Base-by-base conservation (phyloP, 1,140 invertebrate genomes). In the Melanaphis sacchari region DNA sequence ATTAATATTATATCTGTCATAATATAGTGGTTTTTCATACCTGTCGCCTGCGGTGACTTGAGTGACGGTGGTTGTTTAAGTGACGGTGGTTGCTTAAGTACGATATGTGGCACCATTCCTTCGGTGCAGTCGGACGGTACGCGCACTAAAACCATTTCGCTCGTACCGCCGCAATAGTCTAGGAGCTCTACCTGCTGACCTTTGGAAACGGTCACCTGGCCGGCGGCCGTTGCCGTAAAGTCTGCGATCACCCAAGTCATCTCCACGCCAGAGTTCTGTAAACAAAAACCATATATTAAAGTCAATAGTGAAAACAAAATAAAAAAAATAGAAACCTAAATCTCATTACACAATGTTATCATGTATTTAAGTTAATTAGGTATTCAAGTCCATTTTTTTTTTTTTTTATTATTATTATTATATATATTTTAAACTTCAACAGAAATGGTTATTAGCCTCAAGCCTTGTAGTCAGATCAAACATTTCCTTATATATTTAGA, bases 111-210 rank as follows among this genome's bases (percentile, higher is more conserved):
- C 43, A 99, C 98, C 31, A 98, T 96, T 36, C 98, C 98, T 94
- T 98, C 97, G n/a, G 95, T 96, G 54, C 95, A 95, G 93, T 96
- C 97, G 94, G 96, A 26, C 21, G 95, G 95, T 95, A 96, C 95
- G 90, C 97, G 96, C 89, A 97, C 96, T 94, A 96, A 95, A 96
- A 97, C 97, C 95, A 96, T 97, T 94, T 96, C 97, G 26, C 94
- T 95, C 94, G 96, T 94, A 94, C 96, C 94, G 93, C 95, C 94
- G 94, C 95, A 95, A 94, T 96, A 96, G 94, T 99, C 98, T 90
- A 99, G 95, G 90, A 99, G 97, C 95, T 99, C 98, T 85, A 99
- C 98, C 95, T 99, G 98, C 95, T 99, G 98, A 22, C 98, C 98
- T 95, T 98, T 98, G 84, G 95, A 96, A 21, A 98, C 98, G 41